Evolutionary conservation across 37 sponge, comb jelly and placozoan genomes (phyloP).

Genomic region (Tethya wilhelma): DNA sequence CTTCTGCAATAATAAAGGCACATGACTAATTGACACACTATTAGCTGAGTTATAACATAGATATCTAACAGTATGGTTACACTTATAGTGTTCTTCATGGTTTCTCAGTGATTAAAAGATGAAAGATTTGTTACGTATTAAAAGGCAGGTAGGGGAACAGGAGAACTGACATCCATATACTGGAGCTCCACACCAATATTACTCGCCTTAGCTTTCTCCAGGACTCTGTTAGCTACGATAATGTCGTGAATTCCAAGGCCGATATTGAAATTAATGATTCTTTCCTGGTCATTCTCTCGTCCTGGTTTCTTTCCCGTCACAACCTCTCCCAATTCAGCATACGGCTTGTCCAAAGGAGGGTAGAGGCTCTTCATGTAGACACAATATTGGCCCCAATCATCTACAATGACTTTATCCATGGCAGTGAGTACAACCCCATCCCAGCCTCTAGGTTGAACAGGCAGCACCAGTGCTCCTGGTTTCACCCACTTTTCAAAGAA

Average conservation of each 20-base stretch:
- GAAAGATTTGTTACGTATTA: too few species aligned
- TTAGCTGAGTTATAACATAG: too few species aligned
- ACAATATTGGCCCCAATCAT: conserved; percentile 16
- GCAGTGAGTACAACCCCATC: conserved; percentile 7
- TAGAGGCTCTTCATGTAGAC: not conserved
- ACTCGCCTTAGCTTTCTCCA: conserved; percentile 30
- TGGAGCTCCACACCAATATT: conserved; percentile 14
- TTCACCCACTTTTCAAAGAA: conserved; percentile 43
- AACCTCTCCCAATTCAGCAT: conserved; percentile 40
- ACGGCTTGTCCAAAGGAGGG: conserved; percentile 10
- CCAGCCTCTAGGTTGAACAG: conserved; percentile 31
- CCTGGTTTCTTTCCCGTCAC: conserved; percentile 31
- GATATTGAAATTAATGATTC: conserved; percentile 23
- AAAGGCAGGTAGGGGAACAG: conserved; percentile 30
- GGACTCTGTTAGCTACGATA: not conserved
- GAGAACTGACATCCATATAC: not conserved
- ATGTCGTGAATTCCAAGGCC: conserved; percentile 46
- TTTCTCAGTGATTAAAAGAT: too few species aligned
- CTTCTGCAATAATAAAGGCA: too few species aligned
- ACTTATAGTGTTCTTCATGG: too few species aligned
- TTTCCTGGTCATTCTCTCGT: conserved; percentile 21
- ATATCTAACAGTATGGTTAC: too few species aligned
- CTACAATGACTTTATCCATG: conserved; percentile 26
- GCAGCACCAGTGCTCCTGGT: conserved; percentile 38
- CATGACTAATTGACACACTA: too few species aligned